Evolutionary conservation across 2,113 vertebrate genomes (phyloP).

Genomic region (Ceuthmochares aereus): DNA sequence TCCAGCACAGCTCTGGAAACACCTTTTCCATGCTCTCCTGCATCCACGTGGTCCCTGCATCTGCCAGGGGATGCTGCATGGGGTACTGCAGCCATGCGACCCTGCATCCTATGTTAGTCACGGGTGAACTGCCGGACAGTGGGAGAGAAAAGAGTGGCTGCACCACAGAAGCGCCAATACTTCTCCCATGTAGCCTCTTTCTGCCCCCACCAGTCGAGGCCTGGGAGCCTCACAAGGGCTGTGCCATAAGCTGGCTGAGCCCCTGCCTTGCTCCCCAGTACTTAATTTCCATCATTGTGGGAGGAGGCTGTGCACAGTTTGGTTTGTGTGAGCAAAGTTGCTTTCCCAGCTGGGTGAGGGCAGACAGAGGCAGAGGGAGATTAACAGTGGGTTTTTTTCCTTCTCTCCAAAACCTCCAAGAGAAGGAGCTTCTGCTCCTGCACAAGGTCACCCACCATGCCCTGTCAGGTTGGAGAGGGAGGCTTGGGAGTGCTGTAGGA

Average conservation of each 20-base stretch:
- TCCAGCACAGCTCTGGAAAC: neutral
- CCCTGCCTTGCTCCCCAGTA: neutral
- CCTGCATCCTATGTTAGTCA: rapidly evolving
- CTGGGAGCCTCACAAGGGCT: neutral
- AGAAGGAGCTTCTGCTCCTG: neutral
- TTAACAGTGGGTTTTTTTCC: neutral
- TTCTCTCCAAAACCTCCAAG: neutral
- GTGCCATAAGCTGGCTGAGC: rapidly evolving
- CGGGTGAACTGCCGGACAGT: rapidly evolving
- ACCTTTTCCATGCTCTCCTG: neutral
- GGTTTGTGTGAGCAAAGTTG: neutral
- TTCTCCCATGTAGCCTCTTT: neutral
- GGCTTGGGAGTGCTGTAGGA: neutral
- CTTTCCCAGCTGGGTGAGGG: neutral
- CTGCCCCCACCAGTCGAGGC: neutral
- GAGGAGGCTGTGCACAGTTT: neutral
- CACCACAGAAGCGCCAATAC: rapidly evolving
- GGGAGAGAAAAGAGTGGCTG: neutral
- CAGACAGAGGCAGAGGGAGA: neutral
- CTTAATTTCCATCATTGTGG: rapidly evolving
- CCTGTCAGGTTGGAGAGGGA: rapidly evolving
- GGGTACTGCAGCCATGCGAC: neutral
- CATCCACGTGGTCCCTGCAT: rapidly evolving
- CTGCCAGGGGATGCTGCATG: neutral
- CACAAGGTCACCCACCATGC: neutral